A percentile compares a stretch with the other conserved stretches of the same genome.
Conservation (phyloP, 2,888 invertebrate species). For the Idaea biselata region DNA sequence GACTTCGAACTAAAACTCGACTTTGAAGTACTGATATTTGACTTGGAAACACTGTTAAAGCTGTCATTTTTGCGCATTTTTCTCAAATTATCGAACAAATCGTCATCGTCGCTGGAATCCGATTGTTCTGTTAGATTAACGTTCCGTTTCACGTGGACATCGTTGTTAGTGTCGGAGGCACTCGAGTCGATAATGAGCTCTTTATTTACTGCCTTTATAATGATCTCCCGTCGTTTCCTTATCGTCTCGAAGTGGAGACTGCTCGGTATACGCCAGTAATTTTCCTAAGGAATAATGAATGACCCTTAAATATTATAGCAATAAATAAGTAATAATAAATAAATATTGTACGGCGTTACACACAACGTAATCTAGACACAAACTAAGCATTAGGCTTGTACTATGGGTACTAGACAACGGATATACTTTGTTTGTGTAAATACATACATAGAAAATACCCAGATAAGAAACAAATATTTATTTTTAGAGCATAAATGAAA, state of each 20-base stretch:
- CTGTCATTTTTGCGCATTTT: conserved; percentile 53
- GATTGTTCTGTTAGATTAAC: conserved; percentile 14
- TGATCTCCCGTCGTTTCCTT: conserved; percentile 77
- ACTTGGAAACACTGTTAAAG: not conserved
- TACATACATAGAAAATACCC: too few relatives aligned
- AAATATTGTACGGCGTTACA: too few relatives aligned
- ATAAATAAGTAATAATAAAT: too few relatives aligned
- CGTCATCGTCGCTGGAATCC: conserved; percentile 64
- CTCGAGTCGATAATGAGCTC: conserved; percentile 57
- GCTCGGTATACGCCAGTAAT: conserved; percentile 92
- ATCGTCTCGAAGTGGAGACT: conserved; percentile 78
- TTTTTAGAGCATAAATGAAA: too few relatives aligned
- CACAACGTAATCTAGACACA: too few relatives aligned
- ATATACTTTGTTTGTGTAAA: too few relatives aligned
- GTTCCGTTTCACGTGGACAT: conserved; percentile 11
- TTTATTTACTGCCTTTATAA: conserved; percentile 79
- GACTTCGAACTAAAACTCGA: conserved; percentile 3
- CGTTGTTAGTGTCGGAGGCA: conserved; percentile 12
- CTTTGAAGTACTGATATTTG: conserved; percentile 5
- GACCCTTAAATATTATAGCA: conserved; percentile 3
- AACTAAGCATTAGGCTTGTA: too few relatives aligned
- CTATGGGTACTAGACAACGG: too few relatives aligned
- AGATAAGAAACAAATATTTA: too few relatives aligned
- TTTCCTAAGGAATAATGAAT: conserved; percentile 80
- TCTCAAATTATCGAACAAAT: conserved; percentile 66